Base-by-base conservation (phyloP, 2,113 vertebrate genomes). In the Stigmatopora nigra region DNA sequence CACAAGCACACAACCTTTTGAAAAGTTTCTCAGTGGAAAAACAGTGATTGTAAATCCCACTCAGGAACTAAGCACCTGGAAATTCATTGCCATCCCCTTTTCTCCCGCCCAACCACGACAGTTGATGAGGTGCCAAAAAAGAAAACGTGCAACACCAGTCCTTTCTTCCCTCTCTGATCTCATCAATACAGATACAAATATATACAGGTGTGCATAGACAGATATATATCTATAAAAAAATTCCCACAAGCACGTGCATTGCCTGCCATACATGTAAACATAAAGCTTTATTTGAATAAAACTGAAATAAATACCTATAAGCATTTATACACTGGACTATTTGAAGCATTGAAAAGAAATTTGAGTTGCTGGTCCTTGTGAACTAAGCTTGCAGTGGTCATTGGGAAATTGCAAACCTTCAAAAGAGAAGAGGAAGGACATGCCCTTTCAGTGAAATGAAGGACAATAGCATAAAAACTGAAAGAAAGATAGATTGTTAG, bases 121-220 rank as follows among this genome's bases (percentile, higher is more conserved):
- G 49, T 73, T 78, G 83, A 85, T 77, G 73, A 68, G 77, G 78
- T 65, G 79, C 63, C 77, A 77, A 72, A 77, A 70, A 70, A 74
- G 75, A 80, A 73, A 70, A 80, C 56, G 72, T 63, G 44, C 61
- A 63, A 67, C 73, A 51, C 69, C 73, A 52, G 44, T 53, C 59
- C 57, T 67, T 7, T 52, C n/a, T 3, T 7, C 11, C 49, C 49
- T 52, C 49, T 5, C 67, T 12, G 72, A 61, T 62, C 35, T 53
- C 6, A 58, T 44, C 58, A 51, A 12, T 12, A 1, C 44, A 47
- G 41, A 47, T 58, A 70, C 64, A 61, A 22, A 78, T 52, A 46
- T 12, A 46, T 46, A 46, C 14, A 46, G 10, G 14, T 14, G 10
- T 14, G 14, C 2, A 46, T 46, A 46, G 10, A 46, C 14, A 10